Percentiles rank a stretch among this genome's conserved stretches.
These are phyloP conservation scores for Sphenopsis melanotis DNA, from an alignment of 2,797 vertebrate species.

Conservation along the genomic window DNA sequence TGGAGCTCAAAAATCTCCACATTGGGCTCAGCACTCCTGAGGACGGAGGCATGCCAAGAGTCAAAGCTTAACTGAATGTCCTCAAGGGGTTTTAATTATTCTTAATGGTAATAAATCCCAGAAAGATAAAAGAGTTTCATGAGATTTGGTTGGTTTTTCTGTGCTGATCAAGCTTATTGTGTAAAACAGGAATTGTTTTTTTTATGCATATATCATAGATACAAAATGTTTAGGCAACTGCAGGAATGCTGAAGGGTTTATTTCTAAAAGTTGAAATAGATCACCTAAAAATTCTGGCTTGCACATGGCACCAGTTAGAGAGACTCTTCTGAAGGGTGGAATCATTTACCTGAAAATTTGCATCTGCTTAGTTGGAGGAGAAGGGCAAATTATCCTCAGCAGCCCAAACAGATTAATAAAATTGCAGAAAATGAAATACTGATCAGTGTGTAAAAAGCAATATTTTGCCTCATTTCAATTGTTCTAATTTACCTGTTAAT, in stretches of 20 bases:
- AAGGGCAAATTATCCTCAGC: not conserved
- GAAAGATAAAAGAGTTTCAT: not conserved
- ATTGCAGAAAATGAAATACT: not conserved
- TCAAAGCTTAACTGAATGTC: not conserved
- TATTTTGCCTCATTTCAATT: not conserved
- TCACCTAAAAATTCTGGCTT: not conserved
- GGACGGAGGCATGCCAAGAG: not conserved
- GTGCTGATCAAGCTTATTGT: not conserved
- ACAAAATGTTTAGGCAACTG: not conserved
- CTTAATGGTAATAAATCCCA: not conserved
- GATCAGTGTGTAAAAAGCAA: not conserved
- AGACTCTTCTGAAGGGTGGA: not conserved
- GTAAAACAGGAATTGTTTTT: not conserved
- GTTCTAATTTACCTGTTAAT: not conserved
- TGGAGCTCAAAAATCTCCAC: not conserved
- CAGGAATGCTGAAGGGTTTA: not conserved
- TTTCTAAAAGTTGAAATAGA: not conserved
- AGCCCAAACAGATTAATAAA: not conserved
- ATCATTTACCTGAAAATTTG: not conserved
- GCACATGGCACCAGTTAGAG: not conserved
- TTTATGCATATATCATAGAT: not conserved
- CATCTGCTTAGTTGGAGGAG: not conserved
- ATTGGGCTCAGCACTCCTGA: not conserved
- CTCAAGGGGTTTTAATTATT: not conserved
- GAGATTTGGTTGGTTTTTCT: not conserved